These are phyloP conservation scores for Drosophila yakuba DNA, from an alignment of 1,140 invertebrate species.

Conservation along the genomic window DNA sequence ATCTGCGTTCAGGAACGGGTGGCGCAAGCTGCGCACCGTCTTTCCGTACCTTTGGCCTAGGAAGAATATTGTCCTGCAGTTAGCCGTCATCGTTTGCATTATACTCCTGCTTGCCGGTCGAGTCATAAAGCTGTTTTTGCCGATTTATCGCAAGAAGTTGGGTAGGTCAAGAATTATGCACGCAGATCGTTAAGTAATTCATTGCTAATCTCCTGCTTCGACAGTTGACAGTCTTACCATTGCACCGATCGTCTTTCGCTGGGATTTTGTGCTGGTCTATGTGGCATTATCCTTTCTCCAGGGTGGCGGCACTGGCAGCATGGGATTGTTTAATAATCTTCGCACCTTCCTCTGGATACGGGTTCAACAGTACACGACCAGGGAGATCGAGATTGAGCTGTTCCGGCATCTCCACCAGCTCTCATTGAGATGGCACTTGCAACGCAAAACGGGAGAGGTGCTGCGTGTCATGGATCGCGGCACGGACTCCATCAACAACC, in stretches of 20 bases:
- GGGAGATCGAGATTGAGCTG: slow-evolving; percentile 94
- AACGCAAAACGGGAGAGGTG: slow-evolving; percentile 97
- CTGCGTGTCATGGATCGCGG: slow-evolving; percentile 97
- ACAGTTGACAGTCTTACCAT: slow-evolving; percentile 91
- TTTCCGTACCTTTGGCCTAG: slow-evolving; percentile 98
- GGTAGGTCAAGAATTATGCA: slow-evolving; percentile 84
- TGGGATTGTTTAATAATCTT: slow-evolving; percentile 96
- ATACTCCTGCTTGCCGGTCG: slow-evolving; percentile 91
- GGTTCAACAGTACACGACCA: slow-evolving; percentile 97
- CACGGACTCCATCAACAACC: slow-evolving; percentile 96
- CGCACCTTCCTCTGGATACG: slow-evolving; percentile 97
- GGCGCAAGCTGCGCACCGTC: slow-evolving; percentile 92
- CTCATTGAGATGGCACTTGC: slow-evolving; percentile 95
- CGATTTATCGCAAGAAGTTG: slow-evolving; percentile 96
- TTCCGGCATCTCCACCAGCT: slow-evolving; percentile 94
- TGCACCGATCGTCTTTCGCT: slow-evolving; percentile 88
- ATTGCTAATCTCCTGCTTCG: slow-evolving; percentile 38
- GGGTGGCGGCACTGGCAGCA: slow-evolving; percentile 95
- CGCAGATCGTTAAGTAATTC: slow-evolving; percentile 8
- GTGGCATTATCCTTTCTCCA: slow-evolving; percentile 96
- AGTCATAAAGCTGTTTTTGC: slow-evolving; percentile 96
- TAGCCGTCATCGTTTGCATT: slow-evolving; percentile 94
- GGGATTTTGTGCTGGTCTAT: slow-evolving; percentile 95
- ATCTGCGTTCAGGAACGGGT: slow-evolving; percentile 92
- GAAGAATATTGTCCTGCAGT: slow-evolving; percentile 90